Conservation (phyloP, 2,113 vertebrate genomes). For the Bos indicus region DNA sequence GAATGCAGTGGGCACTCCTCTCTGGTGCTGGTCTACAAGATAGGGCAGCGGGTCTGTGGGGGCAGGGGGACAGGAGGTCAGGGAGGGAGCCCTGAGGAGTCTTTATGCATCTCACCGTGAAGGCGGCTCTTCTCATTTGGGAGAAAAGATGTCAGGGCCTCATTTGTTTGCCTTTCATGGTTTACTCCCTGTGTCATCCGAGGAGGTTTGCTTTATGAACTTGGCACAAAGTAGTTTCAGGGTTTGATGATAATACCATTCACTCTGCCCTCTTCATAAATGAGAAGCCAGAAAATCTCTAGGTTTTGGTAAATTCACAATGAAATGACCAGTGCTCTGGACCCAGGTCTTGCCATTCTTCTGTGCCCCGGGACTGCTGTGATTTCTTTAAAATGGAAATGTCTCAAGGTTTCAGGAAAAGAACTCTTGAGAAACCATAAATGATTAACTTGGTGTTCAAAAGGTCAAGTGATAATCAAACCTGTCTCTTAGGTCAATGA, state of each 20-base stretch:
- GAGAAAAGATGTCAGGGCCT: background rate
- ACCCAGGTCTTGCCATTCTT: background rate
- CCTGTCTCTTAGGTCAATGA: background rate
- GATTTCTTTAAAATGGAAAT: background rate
- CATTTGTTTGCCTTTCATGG: background rate
- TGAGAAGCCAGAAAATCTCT: background rate
- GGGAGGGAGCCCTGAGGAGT: background rate
- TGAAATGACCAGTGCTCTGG: background rate
- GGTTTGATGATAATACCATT: background rate
- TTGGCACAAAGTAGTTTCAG: background rate
- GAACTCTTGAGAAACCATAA: background rate
- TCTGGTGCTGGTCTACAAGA: background rate
- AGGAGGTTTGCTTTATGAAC: background rate
- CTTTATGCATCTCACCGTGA: rapidly evolving
- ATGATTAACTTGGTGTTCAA: background rate
- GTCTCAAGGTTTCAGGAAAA: background rate
- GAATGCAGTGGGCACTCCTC: background rate
- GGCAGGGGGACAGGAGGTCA: too few relatives aligned
- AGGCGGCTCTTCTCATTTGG: background rate
- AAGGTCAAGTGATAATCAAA: background rate
- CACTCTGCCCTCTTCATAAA: background rate
- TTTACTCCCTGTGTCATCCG: background rate
- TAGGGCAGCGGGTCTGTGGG: background rate
- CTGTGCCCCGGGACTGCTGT: background rate
- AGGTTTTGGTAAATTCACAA: background rate